These are phyloP conservation scores for Proisotoma minuta DNA, from an alignment of 2,888 invertebrate species.

Conservation along the genomic window DNA sequence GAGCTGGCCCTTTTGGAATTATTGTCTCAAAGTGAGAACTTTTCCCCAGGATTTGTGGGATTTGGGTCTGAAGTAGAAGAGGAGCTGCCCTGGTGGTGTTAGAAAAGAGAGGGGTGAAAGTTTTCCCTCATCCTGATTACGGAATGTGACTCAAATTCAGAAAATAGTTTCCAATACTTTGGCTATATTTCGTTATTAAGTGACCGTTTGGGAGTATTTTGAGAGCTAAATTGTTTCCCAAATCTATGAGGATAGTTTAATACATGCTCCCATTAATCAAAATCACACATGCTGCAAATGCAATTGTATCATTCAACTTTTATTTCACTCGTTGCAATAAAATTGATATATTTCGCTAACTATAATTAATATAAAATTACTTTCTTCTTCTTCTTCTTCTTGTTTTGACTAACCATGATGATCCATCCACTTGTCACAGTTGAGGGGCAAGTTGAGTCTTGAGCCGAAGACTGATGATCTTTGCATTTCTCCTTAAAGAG, in stretches of 20 bases:
- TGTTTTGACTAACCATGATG: no score
- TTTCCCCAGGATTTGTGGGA: slow-evolving; percentile 6
- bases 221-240: no score
- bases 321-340: no score
- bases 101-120: neutral
- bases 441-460: no score
- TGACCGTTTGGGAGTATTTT: neutral
- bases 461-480: slow-evolving; percentile 26
- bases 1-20: neutral
- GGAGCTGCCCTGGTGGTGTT: neutral
- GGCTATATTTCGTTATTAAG: slow-evolving; percentile 11
- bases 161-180: neutral
- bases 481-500: slow-evolving; percentile 76
- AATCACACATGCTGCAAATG: no score
- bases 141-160: neutral
- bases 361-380: no score
- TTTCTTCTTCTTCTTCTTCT: no score
- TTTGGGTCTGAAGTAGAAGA: neutral
- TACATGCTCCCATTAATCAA: no score
- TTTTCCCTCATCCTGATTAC: neutral
- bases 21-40: neutral
- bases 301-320: no score
- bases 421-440: no score
- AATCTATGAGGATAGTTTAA: no score
- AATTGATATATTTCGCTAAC: no score